Evolutionary conservation across 2,797 vertebrate genomes (phyloP).

Genomic region (Hypotaenidia philippensis): DNA sequence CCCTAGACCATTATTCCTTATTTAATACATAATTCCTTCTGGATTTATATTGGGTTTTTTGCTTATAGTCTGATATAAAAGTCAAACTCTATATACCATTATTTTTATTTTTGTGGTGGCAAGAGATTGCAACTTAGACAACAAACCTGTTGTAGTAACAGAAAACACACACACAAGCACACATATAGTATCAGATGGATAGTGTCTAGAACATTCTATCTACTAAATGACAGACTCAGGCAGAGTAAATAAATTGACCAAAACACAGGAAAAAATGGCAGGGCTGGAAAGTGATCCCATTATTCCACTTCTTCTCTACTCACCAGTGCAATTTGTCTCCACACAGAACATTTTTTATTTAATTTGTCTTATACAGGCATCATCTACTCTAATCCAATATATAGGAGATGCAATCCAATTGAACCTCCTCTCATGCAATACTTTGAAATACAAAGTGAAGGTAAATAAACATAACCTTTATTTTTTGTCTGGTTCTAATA

Average conservation of each 20-base stretch:
- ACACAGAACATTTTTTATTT: background rate
- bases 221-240: background rate
- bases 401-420: background rate
- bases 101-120: background rate
- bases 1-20: background rate
- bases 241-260: background rate
- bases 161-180: background rate
- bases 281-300: background rate
- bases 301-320: background rate
- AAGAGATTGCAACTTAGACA: background rate
- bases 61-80: background rate
- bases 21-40: background rate
- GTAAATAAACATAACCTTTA: fast-evolving
- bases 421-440: background rate
- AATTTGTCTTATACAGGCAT: background rate
- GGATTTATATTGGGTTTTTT: background rate
- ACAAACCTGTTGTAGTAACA: background rate
- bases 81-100: background rate
- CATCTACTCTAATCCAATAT: background rate
- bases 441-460: background rate
- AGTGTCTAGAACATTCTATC: background rate
- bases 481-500: background rate
- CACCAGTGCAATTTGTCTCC: background rate
- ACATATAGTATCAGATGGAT: background rate
- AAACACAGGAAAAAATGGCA: background rate